Conservation (phyloP, 2,113 vertebrate genomes). For the Salvelinus sp. region DNA sequence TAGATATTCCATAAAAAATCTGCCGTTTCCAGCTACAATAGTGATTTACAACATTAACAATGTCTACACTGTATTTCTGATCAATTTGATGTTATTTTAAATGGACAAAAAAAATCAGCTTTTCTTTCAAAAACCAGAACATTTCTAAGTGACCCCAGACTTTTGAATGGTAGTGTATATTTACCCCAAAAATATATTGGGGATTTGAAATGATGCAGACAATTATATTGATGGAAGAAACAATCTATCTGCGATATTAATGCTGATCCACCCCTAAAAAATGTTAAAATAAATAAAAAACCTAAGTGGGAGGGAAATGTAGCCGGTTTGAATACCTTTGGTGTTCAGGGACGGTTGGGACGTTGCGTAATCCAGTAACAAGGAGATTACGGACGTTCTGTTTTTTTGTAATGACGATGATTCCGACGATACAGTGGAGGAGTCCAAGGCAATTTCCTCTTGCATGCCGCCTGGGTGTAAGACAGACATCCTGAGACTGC, state of each 20-base stretch:
- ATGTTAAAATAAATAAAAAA: neutral
- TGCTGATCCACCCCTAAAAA: neutral
- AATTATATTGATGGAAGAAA: neutral
- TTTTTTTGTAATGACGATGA: constrained; percentile 35
- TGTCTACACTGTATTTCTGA: too few relatives aligned
- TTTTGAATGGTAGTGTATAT: too few relatives aligned
- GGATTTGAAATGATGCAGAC: too few relatives aligned
- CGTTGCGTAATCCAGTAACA: constrained; percentile 31
- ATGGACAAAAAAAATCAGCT: too few relatives aligned
- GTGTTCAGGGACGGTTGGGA: constrained; percentile 1
- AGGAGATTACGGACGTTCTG: constrained; percentile 27
- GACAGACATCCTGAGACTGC: constrained; percentile 69
- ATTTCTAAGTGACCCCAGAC: too few relatives aligned
- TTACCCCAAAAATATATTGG: too few relatives aligned
- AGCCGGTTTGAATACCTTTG: constrained; percentile 22
- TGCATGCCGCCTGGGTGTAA: constrained; percentile 43
- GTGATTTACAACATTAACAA: too few relatives aligned
- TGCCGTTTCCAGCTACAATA: too few relatives aligned
- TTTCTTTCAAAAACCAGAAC: too few relatives aligned
- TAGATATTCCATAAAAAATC: too few relatives aligned
- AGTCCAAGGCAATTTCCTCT: constrained; percentile 67
- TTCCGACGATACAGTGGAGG: constrained; percentile 57
- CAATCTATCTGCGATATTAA: neutral
- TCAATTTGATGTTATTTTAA: too few relatives aligned
- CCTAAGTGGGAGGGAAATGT: neutral